Evolutionary conservation across 2,113 vertebrate species (phyloP).

Genomic region (Dromiciops gliroides): DNA sequence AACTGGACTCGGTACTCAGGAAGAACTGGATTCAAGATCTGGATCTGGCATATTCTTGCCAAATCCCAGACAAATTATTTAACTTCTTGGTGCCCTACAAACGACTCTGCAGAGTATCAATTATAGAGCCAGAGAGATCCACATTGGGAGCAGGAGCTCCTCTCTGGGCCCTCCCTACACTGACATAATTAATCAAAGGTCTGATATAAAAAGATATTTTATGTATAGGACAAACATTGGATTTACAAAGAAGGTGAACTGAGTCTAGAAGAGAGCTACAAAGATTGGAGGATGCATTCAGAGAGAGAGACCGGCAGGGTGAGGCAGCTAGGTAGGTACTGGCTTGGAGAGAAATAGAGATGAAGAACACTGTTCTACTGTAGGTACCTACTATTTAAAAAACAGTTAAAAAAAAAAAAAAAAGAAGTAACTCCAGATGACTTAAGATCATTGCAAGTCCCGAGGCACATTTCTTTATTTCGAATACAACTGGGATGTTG

Average conservation of each 20-base stretch:
- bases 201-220: not conserved
- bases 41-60: not conserved
- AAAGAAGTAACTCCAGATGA: not conserved
- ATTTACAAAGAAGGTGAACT: not conserved
- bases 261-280: not conserved
- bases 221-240: not conserved
- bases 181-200: not conserved
- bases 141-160: not conserved
- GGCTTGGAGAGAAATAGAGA: not conserved
- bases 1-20: not conserved
- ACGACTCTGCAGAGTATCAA: not conserved
- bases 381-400: not conserved
- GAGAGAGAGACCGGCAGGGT: not conserved
- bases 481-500: not conserved
- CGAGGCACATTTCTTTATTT: slow-evolving; percentile 13
- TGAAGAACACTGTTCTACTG: not conserved
- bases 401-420: not conserved
- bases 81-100: not conserved
- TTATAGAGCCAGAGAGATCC: not conserved
- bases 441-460: not conserved
- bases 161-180: not conserved
- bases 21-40: not conserved
- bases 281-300: fast-evolving
- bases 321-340: not conserved
- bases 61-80: not conserved